Evolutionary conservation across 1,140 invertebrate species (phyloP).

Genomic region (Pogonomyrmex barbatus): DNA sequence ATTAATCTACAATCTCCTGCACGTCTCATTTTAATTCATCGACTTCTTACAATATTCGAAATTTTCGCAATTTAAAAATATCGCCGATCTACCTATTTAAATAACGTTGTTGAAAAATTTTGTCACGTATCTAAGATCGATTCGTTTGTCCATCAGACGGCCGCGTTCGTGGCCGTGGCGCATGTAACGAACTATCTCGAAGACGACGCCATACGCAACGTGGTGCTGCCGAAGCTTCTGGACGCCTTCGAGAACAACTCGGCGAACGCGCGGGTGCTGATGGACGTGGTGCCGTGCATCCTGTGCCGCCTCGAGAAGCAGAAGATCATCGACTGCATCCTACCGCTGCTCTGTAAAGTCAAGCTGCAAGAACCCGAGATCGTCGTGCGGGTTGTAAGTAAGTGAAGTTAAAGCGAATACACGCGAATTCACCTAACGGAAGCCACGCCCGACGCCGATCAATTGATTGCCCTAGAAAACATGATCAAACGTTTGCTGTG

Average conservation of each 20-base stretch:
- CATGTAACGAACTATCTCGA: slow-evolving; percentile 95
- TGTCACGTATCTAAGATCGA: neutral
- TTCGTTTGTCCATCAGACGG: slow-evolving; percentile 88
- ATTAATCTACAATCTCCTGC: neutral
- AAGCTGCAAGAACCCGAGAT: slow-evolving; percentile 94
- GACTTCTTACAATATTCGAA: neutral
- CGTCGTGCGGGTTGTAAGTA: slow-evolving; percentile 92
- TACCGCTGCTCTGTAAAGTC: slow-evolving; percentile 96
- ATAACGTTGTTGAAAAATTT: neutral
- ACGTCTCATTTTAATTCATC: neutral
- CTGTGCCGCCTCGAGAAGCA: slow-evolving; percentile 94
- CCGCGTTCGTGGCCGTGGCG: slow-evolving; percentile 95
- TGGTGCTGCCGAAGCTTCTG: slow-evolving; percentile 95
- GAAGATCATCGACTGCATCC: slow-evolving; percentile 96
- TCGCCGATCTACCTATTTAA: too few species aligned
- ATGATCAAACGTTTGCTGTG: neutral
- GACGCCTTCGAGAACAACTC: slow-evolving; percentile 95
- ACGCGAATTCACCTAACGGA: neutral
- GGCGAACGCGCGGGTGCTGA: slow-evolving; percentile 91
- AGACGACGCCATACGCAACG: slow-evolving; percentile 92
- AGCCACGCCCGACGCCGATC: neutral
- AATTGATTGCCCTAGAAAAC: neutral
- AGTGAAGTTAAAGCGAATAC: slow-evolving; percentile 85
- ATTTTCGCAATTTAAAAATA: neutral
- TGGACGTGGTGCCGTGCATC: slow-evolving; percentile 92